These are phyloP conservation scores for Hydropotes inermis DNA, from an alignment of 2,113 vertebrate genomes.

Conservation along the genomic window DNA sequence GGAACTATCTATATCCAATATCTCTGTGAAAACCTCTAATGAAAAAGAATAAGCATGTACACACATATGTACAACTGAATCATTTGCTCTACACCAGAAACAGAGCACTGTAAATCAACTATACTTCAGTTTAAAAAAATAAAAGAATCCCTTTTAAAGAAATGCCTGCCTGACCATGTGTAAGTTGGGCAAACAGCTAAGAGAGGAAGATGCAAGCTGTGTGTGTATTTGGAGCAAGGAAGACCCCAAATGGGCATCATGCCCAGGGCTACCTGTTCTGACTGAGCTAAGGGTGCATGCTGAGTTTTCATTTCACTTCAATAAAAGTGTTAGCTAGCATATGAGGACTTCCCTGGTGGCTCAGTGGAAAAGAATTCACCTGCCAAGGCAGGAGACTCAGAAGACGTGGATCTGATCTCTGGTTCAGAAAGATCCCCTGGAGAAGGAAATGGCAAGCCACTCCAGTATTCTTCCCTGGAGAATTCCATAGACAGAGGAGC, in stretches of 20 bases:
- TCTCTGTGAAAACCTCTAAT: neutral
- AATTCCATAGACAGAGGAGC: neutral
- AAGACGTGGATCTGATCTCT: neutral
- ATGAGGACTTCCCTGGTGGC: neutral
- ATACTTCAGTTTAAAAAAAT: neutral
- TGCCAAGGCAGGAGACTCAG: neutral
- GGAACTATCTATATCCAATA: neutral
- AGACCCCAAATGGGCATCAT: fast-evolving
- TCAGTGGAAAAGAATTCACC: neutral
- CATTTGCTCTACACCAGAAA: neutral
- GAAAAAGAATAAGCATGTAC: neutral
- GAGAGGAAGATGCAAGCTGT: neutral
- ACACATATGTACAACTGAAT: neutral
- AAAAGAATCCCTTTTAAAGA: neutral
- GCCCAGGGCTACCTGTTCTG: neutral
- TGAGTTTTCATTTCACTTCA: neutral
- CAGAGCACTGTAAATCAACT: neutral
- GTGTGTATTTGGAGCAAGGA: neutral
- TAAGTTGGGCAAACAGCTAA: neutral
- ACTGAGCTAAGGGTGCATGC: too few species aligned
- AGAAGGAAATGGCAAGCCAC: neutral
- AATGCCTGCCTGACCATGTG: fast-evolving
- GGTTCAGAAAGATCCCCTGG: neutral
- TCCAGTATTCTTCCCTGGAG: neutral
- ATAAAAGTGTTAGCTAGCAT: neutral